A percentile compares a stretch with the other conserved stretches of the same genome.
Conservation (phyloP, 2,797 vertebrate species). For the Acanthis flammea region DNA sequence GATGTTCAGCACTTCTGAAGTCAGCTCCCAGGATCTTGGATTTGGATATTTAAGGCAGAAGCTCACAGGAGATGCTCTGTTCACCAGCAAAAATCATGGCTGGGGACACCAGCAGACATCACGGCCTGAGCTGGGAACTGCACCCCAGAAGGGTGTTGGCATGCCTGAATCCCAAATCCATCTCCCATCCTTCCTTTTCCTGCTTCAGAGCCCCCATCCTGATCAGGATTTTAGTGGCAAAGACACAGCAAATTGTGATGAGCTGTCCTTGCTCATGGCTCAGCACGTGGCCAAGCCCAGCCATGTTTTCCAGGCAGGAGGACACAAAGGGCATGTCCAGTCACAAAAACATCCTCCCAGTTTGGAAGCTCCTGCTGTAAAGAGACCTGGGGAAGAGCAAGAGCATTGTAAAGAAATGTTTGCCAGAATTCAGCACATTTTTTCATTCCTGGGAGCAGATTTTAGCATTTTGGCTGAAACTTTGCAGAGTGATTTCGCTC, state of each 20-base stretch:
- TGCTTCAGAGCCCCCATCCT: not conserved
- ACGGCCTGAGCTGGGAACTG: accelerated
- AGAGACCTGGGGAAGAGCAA: not conserved
- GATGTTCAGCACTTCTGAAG: not conserved
- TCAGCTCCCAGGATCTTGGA: not conserved
- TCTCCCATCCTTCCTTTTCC: not conserved
- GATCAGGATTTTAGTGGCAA: not conserved
- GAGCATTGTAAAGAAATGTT: accelerated
- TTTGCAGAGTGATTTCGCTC: not conserved
- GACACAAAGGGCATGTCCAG: not conserved
- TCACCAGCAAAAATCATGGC: accelerated
- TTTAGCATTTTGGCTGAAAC: conserved; percentile 32
- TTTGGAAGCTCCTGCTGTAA: not conserved
- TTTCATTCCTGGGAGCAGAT: conserved; percentile 13
- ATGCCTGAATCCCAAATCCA: not conserved
- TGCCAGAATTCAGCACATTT: not conserved
- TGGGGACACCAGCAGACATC: not conserved
- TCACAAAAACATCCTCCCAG: not conserved
- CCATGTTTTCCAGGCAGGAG: not conserved
- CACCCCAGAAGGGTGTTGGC: not conserved
- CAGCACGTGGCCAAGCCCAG: not conserved
- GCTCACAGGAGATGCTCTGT: accelerated
- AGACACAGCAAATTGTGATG: not conserved
- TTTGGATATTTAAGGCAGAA: not conserved
- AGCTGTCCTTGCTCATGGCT: not conserved